Evolutionary conservation across 2,113 vertebrate species (phyloP), one percentile per base, ranked within the genome.

Genomic region (Xenopus borealis): DNA sequence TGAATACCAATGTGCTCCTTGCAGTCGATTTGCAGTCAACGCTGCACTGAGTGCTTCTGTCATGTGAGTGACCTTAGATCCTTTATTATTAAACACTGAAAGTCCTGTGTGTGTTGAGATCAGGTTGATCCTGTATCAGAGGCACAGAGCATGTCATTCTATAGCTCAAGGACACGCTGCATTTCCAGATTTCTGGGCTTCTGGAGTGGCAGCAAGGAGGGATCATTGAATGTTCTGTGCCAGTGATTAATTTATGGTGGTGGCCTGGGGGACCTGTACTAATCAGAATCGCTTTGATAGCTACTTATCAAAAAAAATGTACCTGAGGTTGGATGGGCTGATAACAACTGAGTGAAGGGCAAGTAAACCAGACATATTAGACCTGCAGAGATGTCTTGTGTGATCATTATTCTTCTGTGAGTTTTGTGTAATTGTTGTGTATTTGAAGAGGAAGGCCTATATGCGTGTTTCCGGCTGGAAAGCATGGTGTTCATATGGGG

Each of bases 41-140:
- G 19, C 12, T 10, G 58, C 18, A 7, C 14, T 13, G 11, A 0
- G 0, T 4, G 1, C 0, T 0, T 14, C 12, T 4, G 3, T 1
- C 7, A n/a, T 30, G 0, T 1, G 19, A n/a, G 69, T 55, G 46
- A 10, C 84, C 82, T 30, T 50, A 40, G 23, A 33, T 14, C 40
- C 19, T 72, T 62, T 46, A 74, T 58, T 66, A 58, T 61, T 46
- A 61, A 45, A 45, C 62, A 62, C 18, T 33, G 44, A 27, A 16
- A 62, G 14, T 63, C 64, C 81, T 72, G 79, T 0, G 72, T 80
- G 82, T 84, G 40, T 83, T 85, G 78, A 80, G 61, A 47, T 16
- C 11, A 40, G 23, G 12, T 13, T 70, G 59, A 55, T 45, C 47
- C 27, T 30, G 2, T 11, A 23, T 69, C 40, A 62, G 13, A 63